Base-by-base conservation (phyloP, 2,888 invertebrate species). In the Leucania comma region DNA sequence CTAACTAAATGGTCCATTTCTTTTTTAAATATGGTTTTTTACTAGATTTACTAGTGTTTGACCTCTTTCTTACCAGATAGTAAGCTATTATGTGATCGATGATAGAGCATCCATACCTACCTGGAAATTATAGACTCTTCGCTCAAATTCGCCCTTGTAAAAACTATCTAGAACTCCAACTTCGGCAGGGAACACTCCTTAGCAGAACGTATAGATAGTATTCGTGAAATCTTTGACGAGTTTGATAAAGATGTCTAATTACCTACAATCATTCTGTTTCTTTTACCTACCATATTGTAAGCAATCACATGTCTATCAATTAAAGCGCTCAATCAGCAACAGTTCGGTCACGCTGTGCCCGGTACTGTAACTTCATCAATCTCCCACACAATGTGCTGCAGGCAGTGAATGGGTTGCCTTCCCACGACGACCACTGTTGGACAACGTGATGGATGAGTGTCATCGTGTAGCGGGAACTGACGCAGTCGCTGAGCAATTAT, bases 321-420 rank as follows among this genome's bases (percentile, higher is more conserved):
- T 48, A 59, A 68, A 68, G n/a, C 17, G 38, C n/a, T 38, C 61
- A 53, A 32, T 64, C 20, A 32, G 61, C 20, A 61, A 32, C 29
- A 46, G 12, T 51, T 26, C 8, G 20, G 46, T 38, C 68, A 57
- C 62, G 62, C 69, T 66, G 71, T 63, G 56, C 20, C 68, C 68
- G 72, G 79, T 76, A 67, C 71, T 68, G 54, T 10, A 58, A 54
- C 14, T 76, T 61, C 82, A 80, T 78, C 78, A 73, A 81, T 80
- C 82, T 78, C 53, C 2, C 32, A 50, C 68, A 81, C 65, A 81
- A 68, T 63, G 26, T n/a, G 24, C 26, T 35, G 66, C 26, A 14
- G n/a, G 48, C 42, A 48, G 62, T 78, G 76, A 75, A 75, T 75
- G 62, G 54, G 62, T 57, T 67, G 67, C 60, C 42, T 26, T 56